Percentiles rank a stretch among this genome's conserved stretches.
These are phyloP conservation scores for Archips crataeganus DNA, from an alignment of 2,888 invertebrate species.

Conservation along the genomic window DNA sequence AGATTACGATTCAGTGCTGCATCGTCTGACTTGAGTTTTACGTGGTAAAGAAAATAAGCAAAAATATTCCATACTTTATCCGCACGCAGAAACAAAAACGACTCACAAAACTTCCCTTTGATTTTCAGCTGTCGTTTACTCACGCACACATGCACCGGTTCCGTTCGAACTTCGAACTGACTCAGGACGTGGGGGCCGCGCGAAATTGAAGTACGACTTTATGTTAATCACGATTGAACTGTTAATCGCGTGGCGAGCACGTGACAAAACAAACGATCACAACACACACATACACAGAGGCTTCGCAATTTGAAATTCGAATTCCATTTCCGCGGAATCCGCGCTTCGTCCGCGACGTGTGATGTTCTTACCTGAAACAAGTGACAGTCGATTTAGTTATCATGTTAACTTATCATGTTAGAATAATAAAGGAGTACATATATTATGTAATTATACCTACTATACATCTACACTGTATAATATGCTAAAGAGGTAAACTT, in stretches of 20 bases:
- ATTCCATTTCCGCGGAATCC: slow-evolving; percentile 54
- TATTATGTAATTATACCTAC: background rate
- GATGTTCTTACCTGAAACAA: slow-evolving; percentile 79
- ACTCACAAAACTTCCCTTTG: slow-evolving; percentile 61
- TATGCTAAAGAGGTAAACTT: no score
- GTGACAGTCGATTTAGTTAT: slow-evolving; percentile 51
- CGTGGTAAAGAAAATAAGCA: background rate
- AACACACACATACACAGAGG: slow-evolving; percentile 56
- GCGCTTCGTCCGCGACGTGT: slow-evolving; percentile 44
- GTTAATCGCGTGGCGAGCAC: slow-evolving; percentile 69
- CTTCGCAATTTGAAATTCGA: slow-evolving; percentile 67
- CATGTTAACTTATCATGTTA: slow-evolving; percentile 20
- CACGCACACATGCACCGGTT: slow-evolving; percentile 57
- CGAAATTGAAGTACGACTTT: slow-evolving; percentile 76
- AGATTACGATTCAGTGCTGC: background rate
- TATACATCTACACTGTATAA: no score
- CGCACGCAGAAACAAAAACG: slow-evolving; percentile 46
- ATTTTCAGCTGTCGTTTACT: slow-evolving; percentile 73
- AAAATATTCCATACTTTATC: slow-evolving; percentile 18
- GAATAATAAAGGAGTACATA: background rate
- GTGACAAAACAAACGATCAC: slow-evolving; percentile 71
- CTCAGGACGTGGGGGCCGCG: slow-evolving; percentile 57
- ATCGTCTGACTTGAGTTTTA: background rate
- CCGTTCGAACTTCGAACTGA: slow-evolving; percentile 50
- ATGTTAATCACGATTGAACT: slow-evolving; percentile 71